Base-by-base conservation (phyloP, 2,888 invertebrate species). In the Macrophya annulata region DNA sequence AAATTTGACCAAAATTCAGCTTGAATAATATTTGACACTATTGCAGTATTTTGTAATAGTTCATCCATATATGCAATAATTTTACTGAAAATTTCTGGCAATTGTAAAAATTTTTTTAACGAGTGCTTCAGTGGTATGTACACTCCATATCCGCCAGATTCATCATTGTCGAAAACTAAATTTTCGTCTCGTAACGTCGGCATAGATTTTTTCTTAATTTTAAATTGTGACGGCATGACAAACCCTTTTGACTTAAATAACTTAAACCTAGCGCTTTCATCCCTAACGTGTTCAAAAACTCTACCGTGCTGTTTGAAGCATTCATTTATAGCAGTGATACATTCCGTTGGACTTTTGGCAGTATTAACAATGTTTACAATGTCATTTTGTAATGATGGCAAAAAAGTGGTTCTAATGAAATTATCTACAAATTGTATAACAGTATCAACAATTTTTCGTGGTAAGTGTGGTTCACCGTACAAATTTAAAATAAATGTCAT, bases 81-180 rank as follows among this genome's bases (percentile, higher is more conserved):
- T 74, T 86, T 82, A 21, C 31, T 15, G 43, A 86, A 87, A 59
- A 87, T 77, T 43, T 86, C 85, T n/a, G 88, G 88, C 68, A 87
- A 87, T 85, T 88, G 85, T 76, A 88, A 85, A 85, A 87, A 88
- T 62, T 86, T 43, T 81, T 86, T 84, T 17, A 88, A 82, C 84
- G 5, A 85, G 45, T 65, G 85, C 17, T 43, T 45, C 21, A 8
- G 72, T 59, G 72, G 55, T 71, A 71, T 37, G 15, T 37, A 37
- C 9, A 71, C 25, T 15, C 71, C 37, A 71, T 31, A 25, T 31
- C 12, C 37, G 25, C 48, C 10, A 48, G 48, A 48, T 48, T 25
- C 31, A 21, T 71, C 31, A 2, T 71, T 2, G 15, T 21, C 85
- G 59, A 68, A 86, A 85, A 87, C 81, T 74, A 85, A 81, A 65